Evolutionary conservation across 2,113 vertebrate species (phyloP), one percentile per base, ranked within the genome.

Genomic region (Pipra filicauda): DNA sequence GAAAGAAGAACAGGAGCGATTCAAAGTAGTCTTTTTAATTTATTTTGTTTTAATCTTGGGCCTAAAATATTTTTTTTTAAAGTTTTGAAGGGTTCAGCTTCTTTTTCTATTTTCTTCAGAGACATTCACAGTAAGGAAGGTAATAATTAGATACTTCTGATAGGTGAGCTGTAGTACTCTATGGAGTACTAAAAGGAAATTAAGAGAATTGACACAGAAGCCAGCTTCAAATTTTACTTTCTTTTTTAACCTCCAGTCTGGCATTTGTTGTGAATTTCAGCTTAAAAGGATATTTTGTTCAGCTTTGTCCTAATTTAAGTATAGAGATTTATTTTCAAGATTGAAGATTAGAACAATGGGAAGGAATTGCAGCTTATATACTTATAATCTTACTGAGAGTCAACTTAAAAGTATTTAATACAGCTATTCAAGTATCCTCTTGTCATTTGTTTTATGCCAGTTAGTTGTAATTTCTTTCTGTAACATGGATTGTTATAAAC

Each of bases 61-160:
- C 88, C 94, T 97, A 48, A 84, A 77, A 78, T 69, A 69, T 77
- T 79, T 91, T 73, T 89, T 91, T 52, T 54, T 88, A 85, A 98
- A 98, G 96, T 98, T 98, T 92, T 86, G 70, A 96, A 95, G 91
- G 26, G 57, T 71, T 96, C 61, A 87, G 75, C 76, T 95, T 80
- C 70, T 92, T 83, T 95, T 91, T 95, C 73, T 88, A 6, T 97
- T 98, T 96, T 95, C 96, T 97, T 97, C 93, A 91, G 95, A 96
- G 93, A 90, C 59, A 9, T 94, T 93, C 55, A 54, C 73, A 84
- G 96, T 96, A 91, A 97, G 97, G 97, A 87, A 96, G 97, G 89
- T 91, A 87, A 88, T 57, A 83, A 83, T 72, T 31, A 93, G 87
- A 28, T 76, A 8, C 86, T 72, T 96, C 58, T 77, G 23, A 33